Evolutionary conservation across 2,113 vertebrate species (phyloP), one percentile per base, ranked within the genome.

Genomic region (Acanthochromis polyacanthus): DNA sequence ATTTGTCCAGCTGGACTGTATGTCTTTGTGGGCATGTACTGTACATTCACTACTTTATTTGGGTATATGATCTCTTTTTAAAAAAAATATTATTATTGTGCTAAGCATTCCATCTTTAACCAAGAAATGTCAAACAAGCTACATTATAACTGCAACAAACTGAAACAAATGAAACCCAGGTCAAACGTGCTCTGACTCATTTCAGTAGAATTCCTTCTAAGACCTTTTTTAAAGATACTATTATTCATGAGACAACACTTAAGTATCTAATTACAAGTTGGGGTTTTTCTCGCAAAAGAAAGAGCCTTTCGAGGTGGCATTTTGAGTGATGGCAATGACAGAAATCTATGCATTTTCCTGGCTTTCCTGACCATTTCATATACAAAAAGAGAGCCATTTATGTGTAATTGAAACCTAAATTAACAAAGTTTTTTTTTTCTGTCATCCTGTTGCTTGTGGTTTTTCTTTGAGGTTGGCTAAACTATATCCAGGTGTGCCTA

Each of bases 1-100:
- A 71, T 32, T 22, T 64, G 22, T 61, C 36, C 66, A 81, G 55
- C 74, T 85, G 64, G 67, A 77, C 5, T 16, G 14, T 65, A 20
- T 53, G 25, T 67, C 5, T 56, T 0, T 83, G 22, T 67, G 36
- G 10, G 3, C 55, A 10, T 75, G 20, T 70, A 40, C 32, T 82
- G 59, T 75, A 58, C 45, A 15, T 50, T 20, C 14, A 17, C 23
- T 50, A 4, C 60, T 72, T 64, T 50, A 15, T 23, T 51, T 32
- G 19, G 48, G 38, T 43, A 55, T 15, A 50, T 43, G 0, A 20
- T 36, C 9, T 57, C 52, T 48, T 25, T 50, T 77, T 1, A 3
- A 25, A 25, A 25, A 25, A 25, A 25, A 3, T 25, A 25, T 40
- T n/a, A 59, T 64, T 36, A 4, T 50, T 48, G 8, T 12, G n/a